Base-by-base conservation (phyloP, 2,113 vertebrate genomes). In the Odocoileus virginianus region DNA sequence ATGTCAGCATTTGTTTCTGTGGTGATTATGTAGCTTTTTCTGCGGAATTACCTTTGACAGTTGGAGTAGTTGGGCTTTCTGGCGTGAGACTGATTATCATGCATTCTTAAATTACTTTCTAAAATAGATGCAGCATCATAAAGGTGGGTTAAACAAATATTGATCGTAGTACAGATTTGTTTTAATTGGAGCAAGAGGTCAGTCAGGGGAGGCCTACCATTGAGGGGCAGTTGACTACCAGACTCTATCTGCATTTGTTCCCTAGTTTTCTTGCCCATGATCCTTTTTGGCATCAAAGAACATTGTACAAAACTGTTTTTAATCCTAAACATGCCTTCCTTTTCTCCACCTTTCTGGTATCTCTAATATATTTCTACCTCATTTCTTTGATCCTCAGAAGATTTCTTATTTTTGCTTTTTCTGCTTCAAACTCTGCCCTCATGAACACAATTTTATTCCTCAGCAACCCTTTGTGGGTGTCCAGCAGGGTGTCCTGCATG, bases 1-100 rank as follows among this genome's bases (percentile, higher is more conserved):
- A 96, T 97, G 97, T 97, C 91, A 97, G 97, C 89, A 6, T 97
- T 97, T 97, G 96, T 97, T 96, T 98, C 93, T 91, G 87, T 87
- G 47, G 58, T 93, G 87, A 95, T 95, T 87, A 16, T 93, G 19
- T 95, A 89, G 45, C 85, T 84, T 93, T 96, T 94, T 91, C 74
- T 94, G 76, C 58, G 95, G 78, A 95, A 96, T 96, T 97, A 84
- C 78, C 90, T 94, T 89, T 95, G 96, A 97, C 94, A 95, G n/a
- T 92, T 87, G 83, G 60, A 54, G 13, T 91, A 96, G 85, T 93
- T 43, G 84, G 89, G 83, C 84, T 96, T 97, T 96, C 87, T 96
- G 87, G 71, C 52, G 30, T 94, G 28, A 89, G 25, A 19, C 52
- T 93, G 82, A 97, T 97, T 91, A 91, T 93, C 17, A 36, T 96